Conservation (phyloP, 2,113 vertebrate species). For the Pterophyllum scalare region DNA sequence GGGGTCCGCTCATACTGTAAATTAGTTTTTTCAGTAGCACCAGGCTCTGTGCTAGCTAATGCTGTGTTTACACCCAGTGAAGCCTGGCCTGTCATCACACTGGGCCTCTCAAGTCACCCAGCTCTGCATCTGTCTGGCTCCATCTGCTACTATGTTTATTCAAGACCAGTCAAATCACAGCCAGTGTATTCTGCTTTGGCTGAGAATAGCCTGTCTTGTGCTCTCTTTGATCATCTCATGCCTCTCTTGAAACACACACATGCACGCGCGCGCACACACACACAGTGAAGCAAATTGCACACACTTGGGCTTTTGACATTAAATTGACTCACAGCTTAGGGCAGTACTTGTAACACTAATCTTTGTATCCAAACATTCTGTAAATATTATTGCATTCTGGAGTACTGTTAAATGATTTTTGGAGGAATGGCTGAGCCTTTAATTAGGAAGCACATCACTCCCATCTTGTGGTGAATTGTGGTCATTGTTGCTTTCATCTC, state of each 20-base stretch:
- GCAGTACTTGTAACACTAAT: constrained; percentile 6
- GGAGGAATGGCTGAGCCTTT: not conserved
- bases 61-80: constrained; percentile 16
- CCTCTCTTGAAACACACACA: not conserved
- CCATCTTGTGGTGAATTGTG: constrained; percentile 70
- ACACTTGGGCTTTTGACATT: not conserved
- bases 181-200: constrained; percentile 34
- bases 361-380: constrained; percentile 17
- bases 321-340: not conserved
- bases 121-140: constrained; percentile 47
- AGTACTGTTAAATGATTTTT: not conserved
- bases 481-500: constrained; percentile 13
- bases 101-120: constrained; percentile 10
- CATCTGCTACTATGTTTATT: constrained; percentile 54
- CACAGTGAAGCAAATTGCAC: not conserved
- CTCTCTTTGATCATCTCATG: not conserved
- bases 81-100: constrained; percentile 20
- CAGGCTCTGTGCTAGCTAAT: not conserved
- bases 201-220: constrained; percentile 49
- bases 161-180: constrained; percentile 44
- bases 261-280: not conserved
- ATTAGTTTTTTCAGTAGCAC: constrained; percentile 16
- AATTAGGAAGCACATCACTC: constrained; percentile 13
- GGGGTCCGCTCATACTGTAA: constrained; percentile 9
- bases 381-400: constrained; percentile 26